Percentiles rank a stretch among this genome's conserved stretches.
phyloP scores from a whole-genome alignment of 2,888 invertebrate species.

The Molorchus minor region DNA sequence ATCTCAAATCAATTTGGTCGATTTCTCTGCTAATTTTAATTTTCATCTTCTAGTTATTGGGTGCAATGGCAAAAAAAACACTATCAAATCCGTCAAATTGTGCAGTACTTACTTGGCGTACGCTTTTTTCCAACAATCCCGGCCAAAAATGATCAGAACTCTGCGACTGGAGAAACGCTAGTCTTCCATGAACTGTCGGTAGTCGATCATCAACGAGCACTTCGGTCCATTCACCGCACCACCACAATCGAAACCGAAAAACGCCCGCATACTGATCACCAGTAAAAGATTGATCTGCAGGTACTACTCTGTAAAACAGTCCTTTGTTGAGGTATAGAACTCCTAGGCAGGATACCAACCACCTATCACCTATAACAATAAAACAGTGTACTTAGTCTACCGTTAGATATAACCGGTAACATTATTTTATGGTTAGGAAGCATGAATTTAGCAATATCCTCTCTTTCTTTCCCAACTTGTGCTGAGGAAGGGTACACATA shows the following conservation, averaged over 20 bases:
- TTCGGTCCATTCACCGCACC: constrained; percentile 94
- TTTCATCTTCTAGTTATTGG: too few relatives aligned
- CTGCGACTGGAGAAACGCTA: constrained; percentile 86
- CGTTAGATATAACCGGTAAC: not conserved
- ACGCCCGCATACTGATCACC: constrained; percentile 78
- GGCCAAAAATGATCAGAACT: constrained; percentile 89
- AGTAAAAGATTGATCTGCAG: constrained; percentile 86
- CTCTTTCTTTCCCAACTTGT: too few relatives aligned
- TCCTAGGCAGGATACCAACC: constrained; percentile 89
- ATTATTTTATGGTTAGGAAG: too few relatives aligned
- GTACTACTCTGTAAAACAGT: constrained; percentile 89
- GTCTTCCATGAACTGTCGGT: constrained; percentile 85
- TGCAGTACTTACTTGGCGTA: constrained; percentile 91
- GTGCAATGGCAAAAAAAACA: too few relatives aligned
- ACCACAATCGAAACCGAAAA: constrained; percentile 91
- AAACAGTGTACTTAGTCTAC: not conserved
- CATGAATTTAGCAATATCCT: too few relatives aligned
- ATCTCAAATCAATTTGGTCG: too few relatives aligned
- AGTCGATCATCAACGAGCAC: constrained; percentile 88
- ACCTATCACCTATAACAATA: constrained; percentile 77
- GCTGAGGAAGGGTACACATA: too few relatives aligned
- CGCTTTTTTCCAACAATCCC: constrained; percentile 88
- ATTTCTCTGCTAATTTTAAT: too few relatives aligned
- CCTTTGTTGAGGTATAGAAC: constrained; percentile 86
- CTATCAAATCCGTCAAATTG: too few relatives aligned